Evolutionary conservation across 2,888 invertebrate species (phyloP), one percentile per base, ranked within the genome.

Genomic region (Diarsia mendica): DNA sequence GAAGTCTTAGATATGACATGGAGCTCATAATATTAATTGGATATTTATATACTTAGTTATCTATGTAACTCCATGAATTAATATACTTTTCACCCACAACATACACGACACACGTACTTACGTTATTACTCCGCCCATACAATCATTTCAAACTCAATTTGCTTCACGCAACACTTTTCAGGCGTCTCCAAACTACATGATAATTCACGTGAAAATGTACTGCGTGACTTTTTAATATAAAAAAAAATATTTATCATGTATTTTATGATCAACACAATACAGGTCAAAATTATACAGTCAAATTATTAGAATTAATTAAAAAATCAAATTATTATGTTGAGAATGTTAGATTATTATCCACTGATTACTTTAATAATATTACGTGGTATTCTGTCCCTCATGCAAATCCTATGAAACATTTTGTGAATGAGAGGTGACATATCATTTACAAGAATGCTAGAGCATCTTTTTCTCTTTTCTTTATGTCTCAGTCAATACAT

Each of bases 321-420:
- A 80, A 64, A 69, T 66, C 67, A 73, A 72, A 77, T 87, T 81
- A 79, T 86, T 79, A 85, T 72, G 79, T 79, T 72, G 63, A 72
- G 48, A 74, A 63, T 77, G 73, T 79, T 81, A 84, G 58, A 80
- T 69, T 75, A 76, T 83, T 86, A 86, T 65, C 23, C 53, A 80
- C 15, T 63, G 61, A 75, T 64, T 77, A 84, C n/a, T 76, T 64
- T 20, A 72, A 70, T 65, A 28, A 84, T 67, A 67, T 51, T 53
- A 69, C 10, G 23, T 61, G 49, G 53, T 70, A 8, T 69, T 65
- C 20, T 3, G 66, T 60, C 11, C 48, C 10, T 20, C 49, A 28
- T 64, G 44, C 46, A 74, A 69, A 55, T 33, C 20, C 5, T 44
- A 67, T 46, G 18, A 46, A 64, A 61, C 55, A 49, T 75, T 76